Evolutionary conservation across 2,113 vertebrate genomes (phyloP).

Genomic region (Verasper variegatus): DNA sequence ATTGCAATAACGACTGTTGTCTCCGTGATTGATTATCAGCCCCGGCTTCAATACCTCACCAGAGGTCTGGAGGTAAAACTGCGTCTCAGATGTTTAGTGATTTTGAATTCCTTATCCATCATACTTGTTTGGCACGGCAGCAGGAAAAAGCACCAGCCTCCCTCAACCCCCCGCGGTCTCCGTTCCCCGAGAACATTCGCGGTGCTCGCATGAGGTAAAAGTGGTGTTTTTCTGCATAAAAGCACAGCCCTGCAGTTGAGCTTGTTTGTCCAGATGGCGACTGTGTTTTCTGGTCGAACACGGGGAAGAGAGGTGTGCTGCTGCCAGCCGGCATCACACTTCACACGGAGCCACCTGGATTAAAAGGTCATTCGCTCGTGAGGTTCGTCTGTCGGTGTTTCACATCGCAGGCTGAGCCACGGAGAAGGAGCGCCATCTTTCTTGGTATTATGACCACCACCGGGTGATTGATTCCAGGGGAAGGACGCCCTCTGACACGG

Average conservation of each 20-base stretch:
- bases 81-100: constrained; percentile 35
- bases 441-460: constrained; percentile 18
- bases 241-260: background rate
- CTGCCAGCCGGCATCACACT: constrained; percentile 38
- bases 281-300: constrained; percentile 11
- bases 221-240: constrained; percentile 7
- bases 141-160: background rate
- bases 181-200: constrained; percentile 12
- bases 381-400: constrained; percentile 32
- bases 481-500: constrained; percentile 37
- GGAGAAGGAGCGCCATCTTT: constrained; percentile 18
- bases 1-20: constrained; percentile 39
- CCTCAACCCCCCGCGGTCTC: background rate
- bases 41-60: constrained; percentile 15
- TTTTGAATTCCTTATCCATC: constrained; percentile 52
- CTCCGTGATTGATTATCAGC: constrained; percentile 57
- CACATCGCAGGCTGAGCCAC: background rate
- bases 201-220: background rate
- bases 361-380: constrained; percentile 60
- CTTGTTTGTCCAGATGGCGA: constrained; percentile 9
- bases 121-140: constrained; percentile 25
- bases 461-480: constrained; percentile 38
- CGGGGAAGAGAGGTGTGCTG: constrained; percentile 23
- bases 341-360: constrained; percentile 33
- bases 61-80: constrained; percentile 48